Conservation (phyloP, 2,113 vertebrate genomes). For the Dissostichus mawsoni region DNA sequence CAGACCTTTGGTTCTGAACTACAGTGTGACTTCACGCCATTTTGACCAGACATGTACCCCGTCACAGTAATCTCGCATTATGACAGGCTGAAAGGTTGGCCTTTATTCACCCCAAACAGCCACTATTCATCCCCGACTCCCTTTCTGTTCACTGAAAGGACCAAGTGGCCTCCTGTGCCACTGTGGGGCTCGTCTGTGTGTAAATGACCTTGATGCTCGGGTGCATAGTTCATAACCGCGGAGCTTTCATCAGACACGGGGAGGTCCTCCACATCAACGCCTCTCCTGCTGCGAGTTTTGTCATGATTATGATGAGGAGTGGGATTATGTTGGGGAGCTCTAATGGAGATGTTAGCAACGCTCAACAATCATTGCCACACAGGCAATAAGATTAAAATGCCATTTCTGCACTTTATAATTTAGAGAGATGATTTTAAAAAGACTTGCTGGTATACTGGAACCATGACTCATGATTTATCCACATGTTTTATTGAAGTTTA, state of each 20-base stretch:
- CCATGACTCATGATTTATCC: constrained; percentile 46
- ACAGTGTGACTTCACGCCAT: constrained; percentile 66
- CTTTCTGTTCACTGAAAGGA: constrained; percentile 67
- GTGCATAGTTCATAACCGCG: constrained; percentile 65
- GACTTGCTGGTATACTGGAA: background rate
- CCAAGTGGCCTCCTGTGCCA: constrained; percentile 66
- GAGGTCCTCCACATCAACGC: constrained; percentile 72
- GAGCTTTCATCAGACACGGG: constrained; percentile 62
- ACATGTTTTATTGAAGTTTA: constrained; percentile 74
- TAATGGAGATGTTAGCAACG: constrained; percentile 67
- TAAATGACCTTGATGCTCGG: constrained; percentile 67
- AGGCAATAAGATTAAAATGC: constrained; percentile 14
- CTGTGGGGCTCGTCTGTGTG: constrained; percentile 68
- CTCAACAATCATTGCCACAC: constrained; percentile 49
- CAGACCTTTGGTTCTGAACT: constrained; percentile 50
- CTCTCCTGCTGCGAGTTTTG: constrained; percentile 70
- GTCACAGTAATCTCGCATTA: constrained; percentile 75
- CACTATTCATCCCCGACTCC: constrained; percentile 66
- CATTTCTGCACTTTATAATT: constrained; percentile 12
- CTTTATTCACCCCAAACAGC: constrained; percentile 72
- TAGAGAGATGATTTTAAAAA: background rate
- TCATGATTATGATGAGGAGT: constrained; percentile 66
- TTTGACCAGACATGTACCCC: constrained; percentile 71
- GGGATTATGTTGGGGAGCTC: constrained; percentile 39
- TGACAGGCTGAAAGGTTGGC: constrained; percentile 75